A percentile compares a stretch with the other conserved stretches of the same genome.
Evolutionary conservation across 2,888 invertebrate genomes (phyloP).

Genomic region (Leuctra nigra): DNA sequence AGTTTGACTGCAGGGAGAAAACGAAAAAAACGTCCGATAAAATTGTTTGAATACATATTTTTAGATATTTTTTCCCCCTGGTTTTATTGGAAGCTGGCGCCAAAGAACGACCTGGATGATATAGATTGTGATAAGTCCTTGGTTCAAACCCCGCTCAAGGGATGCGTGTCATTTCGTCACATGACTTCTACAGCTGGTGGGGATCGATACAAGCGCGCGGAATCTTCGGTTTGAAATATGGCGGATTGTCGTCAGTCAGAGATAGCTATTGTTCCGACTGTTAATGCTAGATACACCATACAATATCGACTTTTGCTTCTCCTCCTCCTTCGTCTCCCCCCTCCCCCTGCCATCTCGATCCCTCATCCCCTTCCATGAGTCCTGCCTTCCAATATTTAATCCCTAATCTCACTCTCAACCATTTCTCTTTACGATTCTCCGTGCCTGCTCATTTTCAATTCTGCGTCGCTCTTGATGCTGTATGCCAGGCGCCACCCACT

Average conservation of each 20-base stretch:
- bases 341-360: neutral
- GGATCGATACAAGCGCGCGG: neutral
- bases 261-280: conserved; percentile 25
- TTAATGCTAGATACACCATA: conserved; percentile 24
- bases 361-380: conserved; percentile 1
- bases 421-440: conserved; percentile 10
- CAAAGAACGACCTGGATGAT: too few species aligned
- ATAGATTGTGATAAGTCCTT: too few species aligned
- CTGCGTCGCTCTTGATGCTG: neutral
- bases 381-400: conserved; percentile 26
- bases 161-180: too few species aligned
- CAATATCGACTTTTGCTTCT: conserved; percentile 25
- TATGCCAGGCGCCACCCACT: neutral
- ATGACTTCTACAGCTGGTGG: neutral
- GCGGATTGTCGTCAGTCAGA: conserved; percentile 6
- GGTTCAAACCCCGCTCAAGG: too few species aligned
- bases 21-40: neutral
- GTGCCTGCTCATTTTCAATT: conserved; percentile 10
- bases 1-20: conserved; percentile 1
- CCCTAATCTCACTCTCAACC: conserved; percentile 25
- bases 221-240: neutral
- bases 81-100: too few species aligned
- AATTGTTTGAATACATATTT: too few species aligned
- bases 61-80: too few species aligned
- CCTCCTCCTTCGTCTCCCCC: neutral